phyloP scores from a whole-genome alignment of 2,113 vertebrate species.

The Theristicus caerulescens region DNA sequence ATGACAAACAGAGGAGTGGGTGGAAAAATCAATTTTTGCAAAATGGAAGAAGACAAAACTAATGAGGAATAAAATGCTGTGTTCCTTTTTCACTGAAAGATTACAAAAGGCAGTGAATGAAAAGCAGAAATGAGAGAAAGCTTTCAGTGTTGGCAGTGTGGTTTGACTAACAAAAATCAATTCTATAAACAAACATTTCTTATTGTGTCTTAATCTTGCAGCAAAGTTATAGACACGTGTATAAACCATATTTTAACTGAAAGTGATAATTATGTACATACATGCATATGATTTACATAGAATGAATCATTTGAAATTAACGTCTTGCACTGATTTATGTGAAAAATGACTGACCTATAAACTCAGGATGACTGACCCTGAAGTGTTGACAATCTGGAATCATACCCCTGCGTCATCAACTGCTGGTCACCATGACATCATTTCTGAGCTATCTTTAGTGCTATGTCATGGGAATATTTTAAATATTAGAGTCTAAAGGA shows the following conservation, averaged over 20 bases:
- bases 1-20: neutral
- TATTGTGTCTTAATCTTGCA: neutral
- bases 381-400: neutral
- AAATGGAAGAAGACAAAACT: neutral
- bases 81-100: neutral
- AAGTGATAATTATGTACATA: neutral
- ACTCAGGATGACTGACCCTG: neutral
- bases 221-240: neutral
- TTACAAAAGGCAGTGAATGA: neutral
- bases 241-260: neutral
- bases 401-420: neutral
- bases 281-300: neutral
- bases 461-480: neutral
- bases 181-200: neutral
- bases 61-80: neutral
- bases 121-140: neutral
- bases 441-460: neutral
- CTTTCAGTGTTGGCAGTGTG: neutral
- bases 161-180: neutral
- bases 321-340: neutral
- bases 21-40: neutral
- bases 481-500: neutral
- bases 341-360: neutral
- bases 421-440: neutral
- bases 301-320: neutral